These are phyloP conservation scores for Lasiurus cinereus DNA, from an alignment of 2,113 vertebrate species.

Conservation along the genomic window DNA sequence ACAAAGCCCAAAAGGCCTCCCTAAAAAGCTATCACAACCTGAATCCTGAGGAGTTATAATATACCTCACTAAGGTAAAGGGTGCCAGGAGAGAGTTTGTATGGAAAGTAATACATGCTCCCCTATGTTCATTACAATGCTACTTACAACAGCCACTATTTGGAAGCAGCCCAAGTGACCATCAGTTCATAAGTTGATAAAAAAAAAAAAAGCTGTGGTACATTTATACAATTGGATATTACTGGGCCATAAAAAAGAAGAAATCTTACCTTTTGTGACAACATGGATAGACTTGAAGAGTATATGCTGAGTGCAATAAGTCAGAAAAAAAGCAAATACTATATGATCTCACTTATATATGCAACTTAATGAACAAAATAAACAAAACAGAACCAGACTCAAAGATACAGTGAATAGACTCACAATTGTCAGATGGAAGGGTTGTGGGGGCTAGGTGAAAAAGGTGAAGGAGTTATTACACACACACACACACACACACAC, in stretches of 20 bases:
- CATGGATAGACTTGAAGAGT: background rate
- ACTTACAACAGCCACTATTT: background rate
- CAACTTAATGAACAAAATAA: background rate
- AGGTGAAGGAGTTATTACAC: background rate
- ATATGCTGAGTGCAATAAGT: background rate
- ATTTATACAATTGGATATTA: background rate
- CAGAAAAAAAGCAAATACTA: background rate
- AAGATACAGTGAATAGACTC: background rate
- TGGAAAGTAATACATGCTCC: background rate
- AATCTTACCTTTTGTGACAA: background rate
- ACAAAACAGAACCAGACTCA: background rate
- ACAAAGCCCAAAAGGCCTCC: background rate
- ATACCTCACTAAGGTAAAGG: rapidly evolving
- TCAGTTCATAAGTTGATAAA: background rate
- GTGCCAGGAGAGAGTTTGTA: no score
- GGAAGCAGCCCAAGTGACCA: background rate
- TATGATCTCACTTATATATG: background rate
- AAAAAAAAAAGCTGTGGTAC: background rate
- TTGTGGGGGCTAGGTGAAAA: background rate
- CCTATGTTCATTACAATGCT: background rate
- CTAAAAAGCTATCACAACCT: background rate
- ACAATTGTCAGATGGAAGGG: background rate
- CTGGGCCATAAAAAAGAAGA: background rate
- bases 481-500: no score
- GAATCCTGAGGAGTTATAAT: rapidly evolving